Conservation (phyloP, 2,113 vertebrate genomes). For the Tragelaphus strepsiceros region DNA sequence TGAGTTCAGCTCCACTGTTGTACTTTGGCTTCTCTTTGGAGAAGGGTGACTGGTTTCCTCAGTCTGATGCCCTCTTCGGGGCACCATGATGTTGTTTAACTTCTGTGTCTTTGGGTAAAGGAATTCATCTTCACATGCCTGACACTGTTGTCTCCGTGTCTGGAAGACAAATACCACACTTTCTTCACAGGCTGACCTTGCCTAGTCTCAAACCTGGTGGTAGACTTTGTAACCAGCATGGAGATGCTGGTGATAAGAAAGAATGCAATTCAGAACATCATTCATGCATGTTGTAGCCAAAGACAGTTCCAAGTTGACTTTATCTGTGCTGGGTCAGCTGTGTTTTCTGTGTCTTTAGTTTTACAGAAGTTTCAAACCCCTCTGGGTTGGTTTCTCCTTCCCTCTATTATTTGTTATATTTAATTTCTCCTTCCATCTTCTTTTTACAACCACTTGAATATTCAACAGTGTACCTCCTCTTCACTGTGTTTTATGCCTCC, state of each 20-base stretch:
- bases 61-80: neutral
- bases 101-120: neutral
- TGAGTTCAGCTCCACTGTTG: neutral
- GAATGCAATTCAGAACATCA: neutral
- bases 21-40: neutral
- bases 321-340: neutral
- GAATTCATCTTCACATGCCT: neutral
- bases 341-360: neutral
- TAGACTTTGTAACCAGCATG: neutral
- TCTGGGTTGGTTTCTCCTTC: neutral
- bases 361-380: neutral
- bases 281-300: neutral
- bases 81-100: neutral
- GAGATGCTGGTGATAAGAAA: neutral
- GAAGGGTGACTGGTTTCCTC: neutral
- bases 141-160: neutral
- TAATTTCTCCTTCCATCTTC: neutral
- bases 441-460: neutral
- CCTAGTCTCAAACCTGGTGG: neutral
- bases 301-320: neutral
- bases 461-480: neutral
- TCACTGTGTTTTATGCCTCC: neutral
- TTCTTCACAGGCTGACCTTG: neutral
- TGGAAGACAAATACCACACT: neutral
- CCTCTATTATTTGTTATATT: slow-evolving; percentile 1